phyloP scores from a whole-genome alignment of 1,140 invertebrate species.

The Formica selysi region DNA sequence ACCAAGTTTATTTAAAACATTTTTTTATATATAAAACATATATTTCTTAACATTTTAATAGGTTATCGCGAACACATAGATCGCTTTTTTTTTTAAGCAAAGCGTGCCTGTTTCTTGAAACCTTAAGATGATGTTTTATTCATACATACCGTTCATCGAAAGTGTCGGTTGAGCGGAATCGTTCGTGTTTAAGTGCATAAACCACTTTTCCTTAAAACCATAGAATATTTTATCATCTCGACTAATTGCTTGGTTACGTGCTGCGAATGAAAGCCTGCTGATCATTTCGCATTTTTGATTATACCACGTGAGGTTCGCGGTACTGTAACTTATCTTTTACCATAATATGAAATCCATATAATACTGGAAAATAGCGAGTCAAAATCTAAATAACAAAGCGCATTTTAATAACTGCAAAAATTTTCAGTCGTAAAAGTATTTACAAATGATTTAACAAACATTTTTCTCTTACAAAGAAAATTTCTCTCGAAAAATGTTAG shows the following conservation, averaged over 20 bases:
- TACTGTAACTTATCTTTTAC: conserved; percentile 4
- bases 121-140: conserved; percentile 82
- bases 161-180: conserved; percentile 72
- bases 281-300: conserved; percentile 48
- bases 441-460: neutral
- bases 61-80: neutral
- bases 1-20: too few species aligned
- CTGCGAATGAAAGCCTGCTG: conserved; percentile 69
- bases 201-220: conserved; percentile 79
- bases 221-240: conserved; percentile 83
- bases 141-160: conserved; percentile 78
- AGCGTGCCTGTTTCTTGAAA: conserved; percentile 24
- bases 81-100: neutral
- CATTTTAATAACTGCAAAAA: conserved; percentile 1
- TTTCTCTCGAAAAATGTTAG: neutral
- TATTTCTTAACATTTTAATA: too few species aligned
- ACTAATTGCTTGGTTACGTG: conserved; percentile 80
- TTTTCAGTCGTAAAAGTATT: neutral
- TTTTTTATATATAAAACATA: too few species aligned
- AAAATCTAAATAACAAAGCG: conserved; percentile 6
- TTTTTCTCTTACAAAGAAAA: neutral
- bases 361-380: neutral
- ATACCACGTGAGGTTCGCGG: neutral
- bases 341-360: conserved; percentile 30
- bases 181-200: conserved; percentile 78